Base-by-base conservation (phyloP, 2,888 invertebrate species). In the Melinaea marsaeus region DNA sequence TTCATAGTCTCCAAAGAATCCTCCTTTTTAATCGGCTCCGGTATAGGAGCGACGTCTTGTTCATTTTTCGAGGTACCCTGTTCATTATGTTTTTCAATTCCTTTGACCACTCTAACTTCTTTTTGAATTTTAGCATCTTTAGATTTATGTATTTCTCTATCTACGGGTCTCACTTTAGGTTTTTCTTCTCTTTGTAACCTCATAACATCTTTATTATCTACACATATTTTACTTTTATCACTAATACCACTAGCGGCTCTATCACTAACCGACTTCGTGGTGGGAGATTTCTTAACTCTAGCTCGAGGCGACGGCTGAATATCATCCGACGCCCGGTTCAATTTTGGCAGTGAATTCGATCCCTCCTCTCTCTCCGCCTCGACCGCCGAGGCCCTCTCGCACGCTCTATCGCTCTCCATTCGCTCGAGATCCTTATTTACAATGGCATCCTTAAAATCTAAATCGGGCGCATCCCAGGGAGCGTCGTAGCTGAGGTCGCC, bases 251-350 rank as follows among this genome's bases (percentile, higher is more conserved):
- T 77, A 75, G 73, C 68, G 62, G 71, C 68, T 72, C 69, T 77
- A 75, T 78, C 78, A 77, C 78, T 80, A 81, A 77, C 77, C 77
- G 79, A 77, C 76, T 80, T 80, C 73, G 71, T 79, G 85, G 88
- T 83, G 87, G 88, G 85, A 77, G 85, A 79, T 79, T 78, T 81
- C 79, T 79, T 85, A 83, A 81, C 69, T 75, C 81, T 84, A 84
- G 72, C 68, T 71, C 76, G 77, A 74, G 76, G 75, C 67, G 68
- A 69, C 83, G 86, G 79, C 70, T 84, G 83, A 81, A 84, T 82
- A 79, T 86, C 86, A 83, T 74, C 79, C 81, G 82, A 71, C 69
- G 71, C 64, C 73, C 74, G 76, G 72, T 74, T 73, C 69, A 73
- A 78, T 78, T 78, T 80, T 79, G 85, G 86, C 86, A 86, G 86